Evolutionary conservation across 1,140 invertebrate species (phyloP).

Genomic region (Orchesella cincta): DNA sequence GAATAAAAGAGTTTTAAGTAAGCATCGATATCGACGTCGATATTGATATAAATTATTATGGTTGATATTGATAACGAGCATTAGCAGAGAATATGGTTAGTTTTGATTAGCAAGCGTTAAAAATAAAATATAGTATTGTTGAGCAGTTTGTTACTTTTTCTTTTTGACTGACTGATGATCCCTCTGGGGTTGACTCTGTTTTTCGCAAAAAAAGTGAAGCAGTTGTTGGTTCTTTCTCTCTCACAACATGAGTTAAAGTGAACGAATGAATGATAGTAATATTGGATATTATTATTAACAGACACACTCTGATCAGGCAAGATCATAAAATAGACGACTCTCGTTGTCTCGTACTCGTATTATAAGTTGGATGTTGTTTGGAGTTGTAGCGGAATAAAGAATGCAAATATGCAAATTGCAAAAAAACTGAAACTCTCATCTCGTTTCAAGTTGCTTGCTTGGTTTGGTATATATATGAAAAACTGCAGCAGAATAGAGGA

Average conservation of each 20-base stretch:
- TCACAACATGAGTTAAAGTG: background rate
- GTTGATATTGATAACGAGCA: background rate
- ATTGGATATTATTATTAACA: too few relatives aligned
- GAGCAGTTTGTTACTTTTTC: background rate
- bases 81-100: background rate
- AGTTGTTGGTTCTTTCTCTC: background rate
- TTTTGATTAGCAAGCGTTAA: background rate
- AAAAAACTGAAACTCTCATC: background rate
- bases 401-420: background rate
- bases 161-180: too few relatives aligned
- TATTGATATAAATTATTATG: background rate
- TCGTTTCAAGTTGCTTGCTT: too few relatives aligned
- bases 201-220: too few relatives aligned
- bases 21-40: background rate
- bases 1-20: background rate
- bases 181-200: too few relatives aligned
- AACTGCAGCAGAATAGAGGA: too few relatives aligned
- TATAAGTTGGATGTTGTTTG: background rate
- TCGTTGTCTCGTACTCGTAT: too few relatives aligned
- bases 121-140: background rate
- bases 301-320: too few relatives aligned
- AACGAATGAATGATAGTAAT: too few relatives aligned
- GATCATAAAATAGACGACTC: too few relatives aligned
- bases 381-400: background rate
- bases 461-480: too few relatives aligned